Percentiles rank a stretch among this genome's conserved stretches.
These are phyloP conservation scores for Daboia siamensis DNA, from an alignment of 2,113 vertebrate genomes.

Conservation along the genomic window DNA sequence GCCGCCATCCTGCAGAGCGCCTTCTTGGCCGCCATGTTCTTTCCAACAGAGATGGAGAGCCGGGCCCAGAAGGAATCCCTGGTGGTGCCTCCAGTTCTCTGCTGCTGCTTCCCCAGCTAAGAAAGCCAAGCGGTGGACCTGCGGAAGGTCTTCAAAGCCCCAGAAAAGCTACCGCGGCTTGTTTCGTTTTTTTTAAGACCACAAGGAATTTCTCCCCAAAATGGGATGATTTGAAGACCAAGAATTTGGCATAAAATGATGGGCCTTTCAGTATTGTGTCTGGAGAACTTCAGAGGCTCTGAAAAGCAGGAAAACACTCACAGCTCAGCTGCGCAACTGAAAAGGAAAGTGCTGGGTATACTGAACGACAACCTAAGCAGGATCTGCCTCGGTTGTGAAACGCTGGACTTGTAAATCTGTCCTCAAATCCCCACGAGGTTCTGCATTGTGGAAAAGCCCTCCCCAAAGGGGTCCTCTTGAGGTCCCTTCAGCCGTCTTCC, in stretches of 20 bases:
- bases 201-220: neutral
- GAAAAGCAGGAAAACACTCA: neutral
- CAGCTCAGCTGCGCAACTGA: slow-evolving; percentile 14
- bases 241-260: neutral
- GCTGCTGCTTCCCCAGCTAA: neutral
- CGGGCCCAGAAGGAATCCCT: neutral
- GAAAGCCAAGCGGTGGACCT: neutral
- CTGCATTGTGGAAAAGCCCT: slow-evolving; percentile 10
- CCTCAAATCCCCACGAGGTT: slow-evolving; percentile 57
- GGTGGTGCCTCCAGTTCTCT: neutral
- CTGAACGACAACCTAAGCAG: slow-evolving; percentile 40
- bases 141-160: neutral
- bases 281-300: neutral
- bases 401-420: slow-evolving; percentile 54
- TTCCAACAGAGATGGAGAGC: neutral
- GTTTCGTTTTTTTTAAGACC: neutral
- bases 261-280: neutral
- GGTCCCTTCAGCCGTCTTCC: slow-evolving; percentile 78
- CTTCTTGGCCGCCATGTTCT: neutral
- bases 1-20: neutral
- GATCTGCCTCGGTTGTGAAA: slow-evolving; percentile 36
- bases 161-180: no score
- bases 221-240: neutral
- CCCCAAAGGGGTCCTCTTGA: neutral
- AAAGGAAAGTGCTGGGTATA: slow-evolving; percentile 43